Conservation (phyloP, 1,140 invertebrate species). For the Drosophila murphyi region DNA sequence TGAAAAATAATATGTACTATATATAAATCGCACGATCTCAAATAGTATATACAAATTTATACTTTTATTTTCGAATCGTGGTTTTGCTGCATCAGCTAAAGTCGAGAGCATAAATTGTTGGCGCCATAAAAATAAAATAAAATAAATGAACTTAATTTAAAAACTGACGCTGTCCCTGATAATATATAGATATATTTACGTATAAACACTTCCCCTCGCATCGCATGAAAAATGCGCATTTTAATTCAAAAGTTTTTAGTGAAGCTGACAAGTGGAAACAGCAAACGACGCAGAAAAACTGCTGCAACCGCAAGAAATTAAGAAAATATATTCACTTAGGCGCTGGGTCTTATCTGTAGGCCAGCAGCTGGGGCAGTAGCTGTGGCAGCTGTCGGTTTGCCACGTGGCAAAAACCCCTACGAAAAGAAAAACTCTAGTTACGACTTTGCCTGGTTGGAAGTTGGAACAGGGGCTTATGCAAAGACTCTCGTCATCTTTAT, state of each 20-base stretch:
- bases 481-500: background rate
- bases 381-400: slow-evolving; percentile 7
- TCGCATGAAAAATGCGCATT: slow-evolving; percentile 54
- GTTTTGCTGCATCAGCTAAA: slow-evolving; percentile 24
- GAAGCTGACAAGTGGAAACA: slow-evolving; percentile 39
- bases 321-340: slow-evolving; percentile 70
- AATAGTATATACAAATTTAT: background rate
- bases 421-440: background rate
- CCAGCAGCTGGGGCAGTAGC: slow-evolving; percentile 32
- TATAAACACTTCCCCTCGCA: background rate
- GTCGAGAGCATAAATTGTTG: slow-evolving; percentile 32
- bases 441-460: background rate
- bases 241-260: slow-evolving; percentile 53
- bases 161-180: slow-evolving; percentile 16
- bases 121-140: slow-evolving; percentile 46
- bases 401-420: slow-evolving; percentile 21
- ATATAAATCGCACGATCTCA: background rate
- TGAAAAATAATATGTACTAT: background rate
- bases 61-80: slow-evolving; percentile 1
- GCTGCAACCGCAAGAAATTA: slow-evolving; percentile 69
- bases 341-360: slow-evolving; percentile 56
- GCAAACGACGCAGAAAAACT: slow-evolving; percentile 60
- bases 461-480: background rate
- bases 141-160: slow-evolving; percentile 50
- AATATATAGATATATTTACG: no score